Conservation (phyloP, 2,888 invertebrate genomes). For the Drosophila hamatofila region DNA sequence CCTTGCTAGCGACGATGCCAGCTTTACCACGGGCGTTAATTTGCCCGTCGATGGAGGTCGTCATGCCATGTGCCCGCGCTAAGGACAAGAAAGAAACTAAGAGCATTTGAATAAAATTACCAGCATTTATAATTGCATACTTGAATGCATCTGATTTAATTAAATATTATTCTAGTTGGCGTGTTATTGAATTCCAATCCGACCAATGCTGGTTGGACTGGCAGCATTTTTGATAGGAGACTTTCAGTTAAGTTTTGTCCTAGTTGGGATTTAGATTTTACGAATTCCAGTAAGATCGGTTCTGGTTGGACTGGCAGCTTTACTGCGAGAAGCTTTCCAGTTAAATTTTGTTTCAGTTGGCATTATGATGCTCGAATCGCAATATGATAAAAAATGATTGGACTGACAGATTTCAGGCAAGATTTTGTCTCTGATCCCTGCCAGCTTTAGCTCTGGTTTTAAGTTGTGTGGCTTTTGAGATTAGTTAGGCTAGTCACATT, state of each 20-base stretch:
- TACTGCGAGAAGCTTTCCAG: too few species aligned
- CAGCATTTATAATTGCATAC: neutral
- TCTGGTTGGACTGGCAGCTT: too few species aligned
- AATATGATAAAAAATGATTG: too few species aligned
- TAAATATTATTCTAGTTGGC: too few species aligned
- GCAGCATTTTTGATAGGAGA: too few species aligned
- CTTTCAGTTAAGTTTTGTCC: neutral
- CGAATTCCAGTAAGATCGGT: neutral
- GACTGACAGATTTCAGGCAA: too few species aligned
- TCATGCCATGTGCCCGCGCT: conserved; percentile 97
- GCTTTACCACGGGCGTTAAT: conserved; percentile 95
- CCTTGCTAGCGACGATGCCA: conserved; percentile 94
- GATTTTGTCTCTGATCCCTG: too few species aligned
- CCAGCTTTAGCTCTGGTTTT: neutral
- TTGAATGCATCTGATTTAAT: neutral
- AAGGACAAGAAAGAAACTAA: conserved; percentile 76
- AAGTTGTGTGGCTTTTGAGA: too few species aligned
- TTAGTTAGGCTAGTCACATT: neutral
- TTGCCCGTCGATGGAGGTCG: conserved; percentile 97
- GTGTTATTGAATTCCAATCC: too few species aligned
- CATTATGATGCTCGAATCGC: neutral
- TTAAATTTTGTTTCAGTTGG: too few species aligned
- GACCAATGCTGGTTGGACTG: too few species aligned
- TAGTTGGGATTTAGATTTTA: neutral
- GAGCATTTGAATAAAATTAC: neutral